Evolutionary conservation across 1,140 invertebrate genomes (phyloP), one percentile per base, ranked within the genome.

Genomic region (Drosophila triauraria): DNA sequence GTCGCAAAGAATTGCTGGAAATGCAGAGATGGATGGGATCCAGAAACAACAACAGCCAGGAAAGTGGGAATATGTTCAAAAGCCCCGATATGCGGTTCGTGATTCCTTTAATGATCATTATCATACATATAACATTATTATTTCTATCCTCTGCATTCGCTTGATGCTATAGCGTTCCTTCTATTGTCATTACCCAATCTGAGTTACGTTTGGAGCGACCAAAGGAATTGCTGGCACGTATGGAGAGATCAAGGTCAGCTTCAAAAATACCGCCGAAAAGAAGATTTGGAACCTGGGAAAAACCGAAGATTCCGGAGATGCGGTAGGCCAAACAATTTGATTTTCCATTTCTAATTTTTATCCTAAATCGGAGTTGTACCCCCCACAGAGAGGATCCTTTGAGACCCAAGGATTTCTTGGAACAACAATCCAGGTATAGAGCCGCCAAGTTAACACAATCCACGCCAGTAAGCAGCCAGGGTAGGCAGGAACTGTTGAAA

Each of bases 1-100:
- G 62, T 1, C 30, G 54, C 10, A 77, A 68, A 10, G 62, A 77
- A 30, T 12, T 77, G 42, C 32, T 76, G 27, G 61, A 76, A n/a
- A 27, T 38, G 5, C 25, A 62, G 10, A 17, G 38, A 27, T 30
- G 20, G 20, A 20, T 20, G 17, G 30, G 1, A 5, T n/a, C 6
- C 17, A 10, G 9, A 8, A 5, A 10, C 5, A 10, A 40, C 6
- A 71, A 54, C 8, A 10, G 10, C 0, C 20, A 61, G 8, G 17
- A 20, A 10, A 3, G 17, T 12, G 9, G 27, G 27, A 2, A 30
- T 46, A 3, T 25, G 9, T 6, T 4, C 4, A 40, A 48, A 68
- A 40, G 10, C 0, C 32, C 30, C 7, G 13, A 42, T 3, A 32
- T 44, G 20, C 20, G 27, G 65, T 69, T 63, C 0, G 65, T 47